Base-by-base conservation (phyloP, 2,888 invertebrate genomes). In the Pelosia muscerda region DNA sequence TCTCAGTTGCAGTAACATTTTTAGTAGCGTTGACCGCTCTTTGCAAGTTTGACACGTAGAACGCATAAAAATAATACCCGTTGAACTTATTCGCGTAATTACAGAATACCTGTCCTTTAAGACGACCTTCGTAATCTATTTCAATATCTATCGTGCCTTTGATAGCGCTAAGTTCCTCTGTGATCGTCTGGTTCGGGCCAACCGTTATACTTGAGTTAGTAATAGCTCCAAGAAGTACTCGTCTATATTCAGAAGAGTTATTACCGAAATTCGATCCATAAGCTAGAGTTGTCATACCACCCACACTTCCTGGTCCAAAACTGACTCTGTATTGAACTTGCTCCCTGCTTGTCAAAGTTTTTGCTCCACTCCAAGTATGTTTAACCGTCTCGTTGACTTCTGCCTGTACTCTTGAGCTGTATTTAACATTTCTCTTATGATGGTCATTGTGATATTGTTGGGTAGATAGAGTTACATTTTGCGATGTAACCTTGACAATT, bases 61-160 rank as follows among this genome's bases (percentile, higher is more conserved):
- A 49, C n/a, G n/a, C 49, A 42, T 49, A 61, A n/a, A 25, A 49
- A 11, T 28, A 2, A n/a, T 49, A 15, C 13, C 28, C 61, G 2
- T 15, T 49, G n/a, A 28, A 49, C 2, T n/a, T 26, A 1, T 28
- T 26, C 0, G n/a, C 13, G 13, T 61, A 61, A n/a, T 61, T 28
- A n/a, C 62, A 63, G 31, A 54, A 31, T 22, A 63, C 63, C 4
- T 23, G 10, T 23, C 63, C 63, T 10, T 4, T 2, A 34, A 63
- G 31, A 31, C 15, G 53, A 22, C 15, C 62, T 23, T 22, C 15
- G 4, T 54, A 62, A 3, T 53, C 31, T 2, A 62, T 15, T 62
- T 62, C 53, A 23, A 62, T 13, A 9, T 54, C 22, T 31, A 62
- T 31, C 5, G 28, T 31, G 8, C 53, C 62, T 54, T 31, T 53